Conservation (phyloP, 1,140 invertebrate genomes). For the Eciton burchellii region DNA sequence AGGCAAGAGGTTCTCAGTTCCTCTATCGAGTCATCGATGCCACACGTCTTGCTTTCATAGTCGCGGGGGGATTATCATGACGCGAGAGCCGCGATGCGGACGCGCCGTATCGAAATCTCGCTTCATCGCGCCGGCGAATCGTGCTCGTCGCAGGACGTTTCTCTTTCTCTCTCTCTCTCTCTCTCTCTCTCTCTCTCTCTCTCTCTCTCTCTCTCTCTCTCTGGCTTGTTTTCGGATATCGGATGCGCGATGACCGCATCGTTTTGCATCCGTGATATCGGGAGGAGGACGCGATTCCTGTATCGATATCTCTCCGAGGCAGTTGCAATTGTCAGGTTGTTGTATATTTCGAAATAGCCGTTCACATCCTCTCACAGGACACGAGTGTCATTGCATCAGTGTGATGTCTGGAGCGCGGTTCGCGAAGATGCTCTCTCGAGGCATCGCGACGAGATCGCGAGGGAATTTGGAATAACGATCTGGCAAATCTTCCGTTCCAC, state of each 20-base stretch:
- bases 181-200: too few relatives aligned
- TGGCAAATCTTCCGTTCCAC: neutral
- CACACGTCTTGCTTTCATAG: conserved; percentile 40
- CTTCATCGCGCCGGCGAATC: neutral
- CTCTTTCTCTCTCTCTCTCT: conserved; percentile 1
- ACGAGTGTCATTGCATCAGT: neutral
- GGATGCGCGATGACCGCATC: too few relatives aligned
- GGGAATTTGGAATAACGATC: neutral
- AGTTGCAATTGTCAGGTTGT: neutral
- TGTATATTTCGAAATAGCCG: neutral
- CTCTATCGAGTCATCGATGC: conserved; percentile 64
- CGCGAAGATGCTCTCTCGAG: neutral
- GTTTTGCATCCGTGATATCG: neutral
- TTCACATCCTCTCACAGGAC: too few relatives aligned
- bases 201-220: too few relatives aligned
- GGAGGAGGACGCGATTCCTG: neutral
- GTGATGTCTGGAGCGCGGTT: neutral
- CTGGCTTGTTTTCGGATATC: too few relatives aligned
- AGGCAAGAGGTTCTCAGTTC: conserved; percentile 79
- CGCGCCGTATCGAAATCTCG: conserved; percentile 45
- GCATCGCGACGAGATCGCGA: neutral
- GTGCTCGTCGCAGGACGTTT: conserved; percentile 16
- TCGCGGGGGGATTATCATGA: conserved; percentile 38
- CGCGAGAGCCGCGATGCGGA: conserved; percentile 39
- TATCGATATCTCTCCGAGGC: neutral